Evolutionary conservation across 2,888 invertebrate species (phyloP), one percentile per base, ranked within the genome.

Genomic region (Lycophotia porphyrea): DNA sequence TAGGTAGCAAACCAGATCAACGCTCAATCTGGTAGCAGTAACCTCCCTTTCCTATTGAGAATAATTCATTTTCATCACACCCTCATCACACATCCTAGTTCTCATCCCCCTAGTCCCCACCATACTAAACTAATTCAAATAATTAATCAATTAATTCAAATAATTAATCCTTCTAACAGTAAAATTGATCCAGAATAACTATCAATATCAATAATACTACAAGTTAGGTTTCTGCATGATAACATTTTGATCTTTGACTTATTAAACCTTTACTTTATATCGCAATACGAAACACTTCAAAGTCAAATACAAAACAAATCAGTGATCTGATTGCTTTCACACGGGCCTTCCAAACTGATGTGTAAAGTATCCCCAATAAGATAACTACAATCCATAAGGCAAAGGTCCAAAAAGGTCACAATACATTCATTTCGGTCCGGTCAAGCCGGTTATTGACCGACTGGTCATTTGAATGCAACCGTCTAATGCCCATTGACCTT

Each of bases 401-500:
- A 52, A 65, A 42, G 55, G 15, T 27, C 58, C 64, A 81, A 72
- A 68, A 80, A 71, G 60, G 65, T 76, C 64, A 80, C 65, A 47
- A 70, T 52, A 31, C 75, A 61, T 69, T 74, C 1, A 79, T 42
- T 71, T 68, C 13, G 21, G 47, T 47, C 52, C 31, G 5, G 34
- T 52, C 49, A 60, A 68, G 8, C 63, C 5, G 74, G 74, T 82
- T 82, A n/a, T 58, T 82, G 81, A 82, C 81, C 68, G 60, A 24
- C 47, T 34, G 52, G 52, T 61, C 55, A 44, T 81, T 78, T 81
- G 52, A 78, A 74, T 81, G 74, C 67, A 71, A 44, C 63, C 31
- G 39, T 64, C 82, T 81, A 82, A 13, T 70, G 67, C 42, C 44
- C 82, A 77, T 77, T 80, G 83, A 83, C 77, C 80, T 76, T 71